Evolutionary conservation across 2,797 vertebrate genomes (phyloP), one percentile per base, ranked within the genome.

Genomic region (Pangasius djambal): DNA sequence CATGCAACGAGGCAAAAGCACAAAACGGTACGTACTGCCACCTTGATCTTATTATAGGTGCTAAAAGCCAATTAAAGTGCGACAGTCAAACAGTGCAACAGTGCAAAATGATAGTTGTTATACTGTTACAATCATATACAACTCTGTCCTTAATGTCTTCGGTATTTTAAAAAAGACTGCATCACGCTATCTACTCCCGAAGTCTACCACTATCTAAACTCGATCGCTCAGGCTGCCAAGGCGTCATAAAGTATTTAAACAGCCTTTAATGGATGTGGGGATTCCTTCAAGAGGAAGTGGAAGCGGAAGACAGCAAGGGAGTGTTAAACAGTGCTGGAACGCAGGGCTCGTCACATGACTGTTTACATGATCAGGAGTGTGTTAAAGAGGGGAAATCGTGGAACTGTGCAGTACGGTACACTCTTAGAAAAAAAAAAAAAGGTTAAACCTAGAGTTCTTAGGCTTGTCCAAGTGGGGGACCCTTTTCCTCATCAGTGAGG

Each of bases 241-340:
- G 70, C 2, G n/a, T 70, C 65, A 85, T 85, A 70, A 85, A 85
- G 65, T 55, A 85, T 85, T 85, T 52, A 85, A 85, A 85, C 83
- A 69, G 63, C 10, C 65, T 69, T 69, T 85, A 85, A 85, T 85
- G 83, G 65, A 85, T 52, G 65, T 69, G 44, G 18, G n/a, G 63
- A 85, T 69, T 69, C 83, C 63, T 31, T 50, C 16, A 69, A 69
- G 44, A 52, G 83, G 4, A 85, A 70, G 70, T 55, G 83, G 48
- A 85, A 5, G 16, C 2, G 63, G 83, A 85, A 52, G 83, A 34
- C 48, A 25, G 65, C 18, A 34, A 22, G 44, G n/a, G 83, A 69
- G 28, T 70, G 31, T 67, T 67, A 84, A 67, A 52, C 40, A 69
- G 83, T 85, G n/a, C n/a, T 85, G 83, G 48, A 69, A 85, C 1